Conservation (phyloP, 2,888 invertebrate species). For the Dolomedes plantarius region DNA sequence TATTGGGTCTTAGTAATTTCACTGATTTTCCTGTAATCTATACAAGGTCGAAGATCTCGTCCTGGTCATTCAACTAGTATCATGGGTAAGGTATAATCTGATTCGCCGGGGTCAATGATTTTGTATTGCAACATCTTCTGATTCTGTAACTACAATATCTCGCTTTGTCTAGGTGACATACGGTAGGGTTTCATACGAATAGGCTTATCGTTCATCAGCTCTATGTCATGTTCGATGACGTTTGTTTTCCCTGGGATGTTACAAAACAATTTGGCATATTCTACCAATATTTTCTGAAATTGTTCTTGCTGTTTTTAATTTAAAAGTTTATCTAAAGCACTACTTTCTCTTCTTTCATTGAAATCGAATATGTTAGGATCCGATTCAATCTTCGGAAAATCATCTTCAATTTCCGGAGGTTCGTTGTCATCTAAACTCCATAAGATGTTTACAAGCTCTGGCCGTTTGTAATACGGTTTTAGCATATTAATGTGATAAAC, state of each 20-base stretch:
- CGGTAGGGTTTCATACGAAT: not conserved
- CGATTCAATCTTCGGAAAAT: too few species aligned
- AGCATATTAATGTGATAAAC: too few species aligned
- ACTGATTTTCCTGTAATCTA: slow-evolving; percentile 5
- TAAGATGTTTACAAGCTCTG: too few species aligned
- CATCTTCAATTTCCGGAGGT: too few species aligned
- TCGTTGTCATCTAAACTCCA: too few species aligned
- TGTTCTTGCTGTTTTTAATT: not conserved
- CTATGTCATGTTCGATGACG: slow-evolving; percentile 28
- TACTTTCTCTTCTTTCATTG: too few species aligned
- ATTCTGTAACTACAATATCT: slow-evolving; percentile 9
- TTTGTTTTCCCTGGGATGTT: slow-evolving; percentile 17
- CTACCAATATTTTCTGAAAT: not conserved
- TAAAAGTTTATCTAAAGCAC: too few species aligned
- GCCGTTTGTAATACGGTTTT: too few species aligned
- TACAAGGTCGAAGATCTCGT: not conserved
- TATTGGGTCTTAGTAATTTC: not conserved
- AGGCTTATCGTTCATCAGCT: not conserved
- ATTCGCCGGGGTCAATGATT: slow-evolving; percentile 16
- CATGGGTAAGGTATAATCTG: slow-evolving; percentile 28
- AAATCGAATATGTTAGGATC: too few species aligned
- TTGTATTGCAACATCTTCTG: not conserved
- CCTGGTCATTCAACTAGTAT: slow-evolving; percentile 13
- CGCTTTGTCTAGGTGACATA: slow-evolving; percentile 1
- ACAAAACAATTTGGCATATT: slow-evolving; percentile 7